Evolutionary conservation across 1,140 invertebrate species (phyloP).

Genomic region (Tetramorium parvispinum): DNA sequence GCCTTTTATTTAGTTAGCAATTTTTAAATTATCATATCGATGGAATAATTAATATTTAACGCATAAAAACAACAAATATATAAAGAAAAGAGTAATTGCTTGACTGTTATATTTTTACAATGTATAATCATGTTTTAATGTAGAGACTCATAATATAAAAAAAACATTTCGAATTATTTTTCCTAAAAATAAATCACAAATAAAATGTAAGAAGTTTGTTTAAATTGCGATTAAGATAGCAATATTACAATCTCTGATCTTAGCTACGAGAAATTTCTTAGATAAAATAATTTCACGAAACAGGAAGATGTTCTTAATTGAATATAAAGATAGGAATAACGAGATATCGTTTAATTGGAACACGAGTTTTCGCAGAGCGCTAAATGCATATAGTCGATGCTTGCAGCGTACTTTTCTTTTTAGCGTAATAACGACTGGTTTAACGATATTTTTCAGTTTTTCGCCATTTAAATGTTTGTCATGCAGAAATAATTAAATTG

Average conservation of each 20-base stretch:
- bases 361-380: conserved; percentile 41
- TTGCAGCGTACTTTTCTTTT: conserved; percentile 8
- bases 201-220: neutral
- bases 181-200: neutral
- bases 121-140: neutral
- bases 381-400: conserved; percentile 49
- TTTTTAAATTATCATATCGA: neutral
- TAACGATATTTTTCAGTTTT: conserved; percentile 9
- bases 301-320: conserved; percentile 15
- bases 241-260: conserved; percentile 44
- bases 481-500: conserved; percentile 25
- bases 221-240: neutral
- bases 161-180: conserved; percentile 7
- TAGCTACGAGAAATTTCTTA: conserved; percentile 29
- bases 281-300: conserved; percentile 43
- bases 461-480: conserved; percentile 11
- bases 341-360: conserved; percentile 57
- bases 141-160: neutral
- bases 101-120: neutral
- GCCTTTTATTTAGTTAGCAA: neutral
- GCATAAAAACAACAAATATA: neutral
- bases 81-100: neutral
- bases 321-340: neutral
- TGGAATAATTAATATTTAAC: neutral
- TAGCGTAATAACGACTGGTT: conserved; percentile 26